Conservation (phyloP, 2,888 invertebrate species). For the Sicus ferrugineus region DNA sequence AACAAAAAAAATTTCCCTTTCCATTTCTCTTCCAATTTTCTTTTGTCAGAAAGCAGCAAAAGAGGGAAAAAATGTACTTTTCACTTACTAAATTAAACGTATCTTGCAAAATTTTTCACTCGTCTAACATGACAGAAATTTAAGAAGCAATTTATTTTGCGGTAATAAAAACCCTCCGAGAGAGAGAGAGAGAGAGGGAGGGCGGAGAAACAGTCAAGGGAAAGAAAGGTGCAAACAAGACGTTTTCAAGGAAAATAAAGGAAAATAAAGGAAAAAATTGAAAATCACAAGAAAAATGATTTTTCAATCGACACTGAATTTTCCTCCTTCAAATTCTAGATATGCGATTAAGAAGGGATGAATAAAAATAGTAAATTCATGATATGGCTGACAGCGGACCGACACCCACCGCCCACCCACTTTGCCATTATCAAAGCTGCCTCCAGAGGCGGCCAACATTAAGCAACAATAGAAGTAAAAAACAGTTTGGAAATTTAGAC, state of each 20-base stretch:
- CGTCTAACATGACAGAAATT: neutral
- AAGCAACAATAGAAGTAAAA: conserved; percentile 32
- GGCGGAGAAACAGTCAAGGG: neutral
- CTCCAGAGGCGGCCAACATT: neutral
- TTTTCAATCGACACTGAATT: conserved; percentile 33
- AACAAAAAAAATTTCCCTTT: too few species aligned
- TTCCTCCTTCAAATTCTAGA: neutral
- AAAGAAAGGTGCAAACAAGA: neutral
- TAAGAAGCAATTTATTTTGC: conserved; percentile 8
- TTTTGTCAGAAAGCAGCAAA: too few species aligned
- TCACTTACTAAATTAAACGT: neutral
- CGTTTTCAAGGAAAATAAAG: neutral
- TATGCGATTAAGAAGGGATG: too few species aligned
- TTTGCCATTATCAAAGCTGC: too few species aligned
- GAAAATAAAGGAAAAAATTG: neutral
- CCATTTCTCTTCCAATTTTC: too few species aligned
- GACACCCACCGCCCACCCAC: neutral
- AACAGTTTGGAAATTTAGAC: too few species aligned
- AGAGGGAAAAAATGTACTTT: neutral
- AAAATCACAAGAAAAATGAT: conserved; percentile 34
- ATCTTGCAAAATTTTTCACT: neutral
- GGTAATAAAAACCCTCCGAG: neutral
- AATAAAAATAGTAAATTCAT: neutral
- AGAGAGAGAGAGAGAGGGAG: neutral
- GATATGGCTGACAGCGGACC: neutral